Percentiles rank a stretch among this genome's conserved stretches.
phyloP scores from a whole-genome alignment of 1,140 invertebrate genomes.

The Hormaphis cornu region DNA sequence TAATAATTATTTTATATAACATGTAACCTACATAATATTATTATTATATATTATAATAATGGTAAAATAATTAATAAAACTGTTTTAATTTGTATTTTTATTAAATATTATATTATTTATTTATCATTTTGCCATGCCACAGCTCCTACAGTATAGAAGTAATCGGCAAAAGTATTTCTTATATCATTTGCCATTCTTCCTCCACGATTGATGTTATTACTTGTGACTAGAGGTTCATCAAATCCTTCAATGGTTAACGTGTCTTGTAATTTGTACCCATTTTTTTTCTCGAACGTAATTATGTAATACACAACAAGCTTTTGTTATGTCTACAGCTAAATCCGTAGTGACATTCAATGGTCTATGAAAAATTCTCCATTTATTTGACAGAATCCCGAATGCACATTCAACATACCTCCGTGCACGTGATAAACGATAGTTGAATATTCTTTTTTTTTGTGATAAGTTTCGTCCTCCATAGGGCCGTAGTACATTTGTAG shows the following conservation, averaged over 20 bases:
- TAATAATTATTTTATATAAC: too few species aligned
- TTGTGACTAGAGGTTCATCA: constrained; percentile 27
- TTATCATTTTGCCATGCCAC: not conserved
- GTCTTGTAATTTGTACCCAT: constrained; percentile 34
- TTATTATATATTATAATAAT: too few species aligned
- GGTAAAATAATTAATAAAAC: not conserved
- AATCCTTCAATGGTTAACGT: constrained; percentile 34
- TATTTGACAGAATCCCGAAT: constrained; percentile 41
- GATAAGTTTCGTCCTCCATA: constrained; percentile 30
- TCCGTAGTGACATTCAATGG: constrained; percentile 35
- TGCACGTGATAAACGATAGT: constrained; percentile 40
- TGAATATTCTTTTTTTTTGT: constrained; percentile 40
- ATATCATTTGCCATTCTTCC: not conserved
- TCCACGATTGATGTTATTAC: not conserved
- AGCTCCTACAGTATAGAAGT: constrained; percentile 15
- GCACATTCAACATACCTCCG: constrained; percentile 42
- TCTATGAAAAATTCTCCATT: constrained; percentile 35
- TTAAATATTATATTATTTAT: not conserved
- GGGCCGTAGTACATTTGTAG: constrained; percentile 39
- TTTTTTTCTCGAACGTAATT: constrained; percentile 33
- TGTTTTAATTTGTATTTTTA: not conserved
- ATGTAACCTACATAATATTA: too few species aligned
- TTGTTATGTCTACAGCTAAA: constrained; percentile 35
- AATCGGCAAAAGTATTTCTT: constrained; percentile 3
- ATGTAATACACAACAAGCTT: constrained; percentile 34